Evolutionary conservation across 2,113 vertebrate genomes (phyloP), one percentile per base, ranked within the genome.

Genomic region (Catagonus wagneri): DNA sequence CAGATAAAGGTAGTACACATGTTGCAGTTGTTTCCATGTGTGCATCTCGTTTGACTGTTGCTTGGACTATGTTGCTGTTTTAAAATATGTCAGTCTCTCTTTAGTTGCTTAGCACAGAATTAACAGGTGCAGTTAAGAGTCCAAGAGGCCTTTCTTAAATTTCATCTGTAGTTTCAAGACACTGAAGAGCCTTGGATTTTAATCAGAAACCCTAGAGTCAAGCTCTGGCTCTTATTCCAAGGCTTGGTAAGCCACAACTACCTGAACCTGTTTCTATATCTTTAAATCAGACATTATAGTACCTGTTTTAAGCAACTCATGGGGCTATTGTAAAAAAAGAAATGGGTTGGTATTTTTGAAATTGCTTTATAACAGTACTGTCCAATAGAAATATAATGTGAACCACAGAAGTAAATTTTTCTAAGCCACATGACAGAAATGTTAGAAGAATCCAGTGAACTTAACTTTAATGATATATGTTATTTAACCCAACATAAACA

Each of bases 401-500:
- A 95, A 27, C 36, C 71, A 65, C 14, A 20, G 58, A n/a, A 79
- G 60, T 87, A 72, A 71, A 61, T 71, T 91, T 69, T 39, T 89
- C 34, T 66, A 81, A 85, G 60, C 17, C 61, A 89, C 19, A 54
- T 78, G 76, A 85, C 94, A 78, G 75, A 44, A 61, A 74, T 72
- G 34, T 80, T 22, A 50, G 68, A 91, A 81, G 71, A 79, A 34
- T 71, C 54, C 15, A 74, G 27, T 66, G 14, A 66, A 63, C 12
- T 92, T 96, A 86, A 83, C 74, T 92, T 95, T 89, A 93, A 61
- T 61, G 39, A 93, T 50, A 27, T 29, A 72, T 87, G 91, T 85
- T 76, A 94, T 84, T 97, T 83, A 90, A 36, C 25, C n/a, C 39
- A 80, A 68, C 20, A 72, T 69, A 78, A 83, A 11, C 11, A 88